A percentile compares a stretch with the other conserved stretches of the same genome.
phyloP scores from a whole-genome alignment of 2,888 invertebrate species.

The Bedellia somnulentella region DNA sequence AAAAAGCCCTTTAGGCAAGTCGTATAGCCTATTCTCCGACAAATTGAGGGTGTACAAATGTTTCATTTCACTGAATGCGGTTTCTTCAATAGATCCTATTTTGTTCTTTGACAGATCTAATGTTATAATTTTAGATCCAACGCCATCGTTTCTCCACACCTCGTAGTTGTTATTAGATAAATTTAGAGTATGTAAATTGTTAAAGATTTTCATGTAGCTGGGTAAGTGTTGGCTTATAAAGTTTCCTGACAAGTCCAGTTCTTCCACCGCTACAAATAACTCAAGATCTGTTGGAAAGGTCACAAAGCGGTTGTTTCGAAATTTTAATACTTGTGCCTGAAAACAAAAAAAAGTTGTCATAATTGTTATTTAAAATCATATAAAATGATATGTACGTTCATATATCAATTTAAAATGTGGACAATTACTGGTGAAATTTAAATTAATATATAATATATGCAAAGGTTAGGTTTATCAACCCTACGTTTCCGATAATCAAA shows the following conservation, averaged over 20 bases:
- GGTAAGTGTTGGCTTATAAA: conserved; percentile 43
- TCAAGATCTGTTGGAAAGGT: conserved; percentile 56
- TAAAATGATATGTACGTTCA: too few relatives aligned
- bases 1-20: conserved; percentile 60
- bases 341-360: conserved; percentile 19
- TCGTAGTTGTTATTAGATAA: conserved; percentile 62
- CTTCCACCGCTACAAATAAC: conserved; percentile 45
- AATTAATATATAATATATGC: too few relatives aligned
- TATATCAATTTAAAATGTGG: too few relatives aligned
- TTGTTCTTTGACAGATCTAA: conserved; percentile 71
- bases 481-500: too few relatives aligned
- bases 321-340: conserved; percentile 65
- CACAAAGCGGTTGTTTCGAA: conserved; percentile 65
- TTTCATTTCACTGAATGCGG: conserved; percentile 60
- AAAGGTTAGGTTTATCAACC: too few relatives aligned
- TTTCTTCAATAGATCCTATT: conserved; percentile 58
- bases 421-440: too few relatives aligned
- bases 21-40: conserved; percentile 67
- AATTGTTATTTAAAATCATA: too few relatives aligned
- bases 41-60: conserved; percentile 64
- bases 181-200: conserved; percentile 51
- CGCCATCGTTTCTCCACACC: conserved; percentile 27
- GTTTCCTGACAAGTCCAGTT: conserved; percentile 52
- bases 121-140: conserved; percentile 35
- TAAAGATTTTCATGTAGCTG: conserved; percentile 42